phyloP scores from a whole-genome alignment of 2,797 vertebrate species.

The Mionectes olivaceus region DNA sequence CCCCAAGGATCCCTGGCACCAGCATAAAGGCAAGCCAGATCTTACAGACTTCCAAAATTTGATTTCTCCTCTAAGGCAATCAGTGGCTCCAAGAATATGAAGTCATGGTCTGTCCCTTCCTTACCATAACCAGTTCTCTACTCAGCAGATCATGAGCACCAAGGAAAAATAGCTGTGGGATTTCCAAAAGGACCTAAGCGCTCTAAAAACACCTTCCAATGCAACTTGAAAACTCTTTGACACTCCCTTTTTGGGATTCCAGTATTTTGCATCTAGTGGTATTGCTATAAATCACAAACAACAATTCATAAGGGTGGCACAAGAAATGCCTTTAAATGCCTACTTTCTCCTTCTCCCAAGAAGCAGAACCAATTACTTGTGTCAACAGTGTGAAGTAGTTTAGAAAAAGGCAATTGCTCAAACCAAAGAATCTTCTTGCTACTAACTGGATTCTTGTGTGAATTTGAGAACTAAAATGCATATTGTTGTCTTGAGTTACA shows the following conservation, averaged over 20 bases:
- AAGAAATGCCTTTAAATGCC: not conserved
- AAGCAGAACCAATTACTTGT: not conserved
- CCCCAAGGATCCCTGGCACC: not conserved
- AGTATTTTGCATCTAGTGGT: not conserved
- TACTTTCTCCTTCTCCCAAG: not conserved
- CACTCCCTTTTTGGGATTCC: not conserved
- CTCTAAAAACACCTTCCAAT: not conserved
- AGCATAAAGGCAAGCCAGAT: not conserved
- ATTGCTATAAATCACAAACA: not conserved
- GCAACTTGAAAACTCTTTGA: not conserved
- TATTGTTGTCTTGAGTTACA: not conserved
- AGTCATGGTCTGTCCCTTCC: not conserved
- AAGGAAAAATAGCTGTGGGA: not conserved
- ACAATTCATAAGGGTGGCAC: not conserved
- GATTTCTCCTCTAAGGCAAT: not conserved
- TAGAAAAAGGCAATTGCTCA: not conserved
- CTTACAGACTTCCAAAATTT: not conserved
- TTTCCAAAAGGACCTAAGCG: not conserved
- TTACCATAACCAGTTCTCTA: not conserved
- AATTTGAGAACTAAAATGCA: not conserved
- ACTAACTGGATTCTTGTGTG: not conserved
- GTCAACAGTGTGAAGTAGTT: not conserved
- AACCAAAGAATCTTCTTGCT: not conserved
- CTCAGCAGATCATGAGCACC: not conserved
- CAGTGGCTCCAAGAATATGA: not conserved